Base-by-base conservation (phyloP, 2,113 vertebrate species). In the Hemiscyllium ocellatum region DNA sequence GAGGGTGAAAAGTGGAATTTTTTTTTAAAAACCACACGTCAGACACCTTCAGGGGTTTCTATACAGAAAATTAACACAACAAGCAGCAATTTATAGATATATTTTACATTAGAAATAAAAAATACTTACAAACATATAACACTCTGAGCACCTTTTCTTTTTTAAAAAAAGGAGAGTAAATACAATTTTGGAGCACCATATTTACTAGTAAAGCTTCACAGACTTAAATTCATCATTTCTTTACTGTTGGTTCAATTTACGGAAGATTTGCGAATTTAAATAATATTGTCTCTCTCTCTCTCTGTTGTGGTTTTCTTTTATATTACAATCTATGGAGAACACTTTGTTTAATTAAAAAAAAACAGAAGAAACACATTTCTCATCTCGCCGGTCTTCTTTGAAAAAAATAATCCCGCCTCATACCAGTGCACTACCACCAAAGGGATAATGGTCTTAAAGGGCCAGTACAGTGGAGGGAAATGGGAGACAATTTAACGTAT, bases 111-210 rank as follows among this genome's bases (percentile, higher is more conserved):
- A 97, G 96, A 93, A 96, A 96, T 96, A 97, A 97, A 98, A 97
- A 97, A 96, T 98, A 98, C 97, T 98, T 98, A 98, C 98, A 98
- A 98, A 98, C 97, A 97, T 97, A 97, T 97, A 97, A 96, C 97
- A 97, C 96, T 97, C 97, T 97, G 97, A 96, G 96, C 96, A 97
- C 96, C 97, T 97, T 97, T 97, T 96, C 42, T 61, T 94, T 68
- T 91, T 95, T 95, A 95, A 96, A 95, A 96, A 95, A 96, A 95
- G 72, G 95, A 96, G 96, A 80, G 68, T 95, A 72, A 95, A 78
- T 95, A 95, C 68, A 95, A 95, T 96, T 94, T 91, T 91, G 65
- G 85, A 98, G 97, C 98, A 98, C 97, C 98, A 97, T 96, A 96
- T 95, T 97, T 96, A 96, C 96, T 96, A 97, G 96, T 91, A 97